These are phyloP conservation scores for Dasyurus viverrinus DNA, from an alignment of 2,113 vertebrate genomes.

Conservation along the genomic window DNA sequence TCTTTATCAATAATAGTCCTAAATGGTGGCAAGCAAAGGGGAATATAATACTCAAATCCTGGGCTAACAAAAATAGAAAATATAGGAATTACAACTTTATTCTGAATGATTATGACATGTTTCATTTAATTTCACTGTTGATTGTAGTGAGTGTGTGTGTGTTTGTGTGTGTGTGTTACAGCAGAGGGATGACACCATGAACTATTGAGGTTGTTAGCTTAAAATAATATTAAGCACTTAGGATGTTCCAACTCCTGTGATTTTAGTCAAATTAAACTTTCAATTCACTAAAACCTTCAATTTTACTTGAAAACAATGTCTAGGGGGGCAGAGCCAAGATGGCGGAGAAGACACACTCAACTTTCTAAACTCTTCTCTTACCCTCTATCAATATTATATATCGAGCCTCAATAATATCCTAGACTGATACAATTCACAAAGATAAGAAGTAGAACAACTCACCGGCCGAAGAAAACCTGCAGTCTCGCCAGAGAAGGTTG, in stretches of 20 bases:
- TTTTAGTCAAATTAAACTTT: background rate
- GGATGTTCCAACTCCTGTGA: background rate
- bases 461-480: too few species aligned
- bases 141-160: background rate
- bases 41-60: background rate
- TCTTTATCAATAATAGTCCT: background rate
- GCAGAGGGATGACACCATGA: background rate
- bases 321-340: too few species aligned
- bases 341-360: too few species aligned
- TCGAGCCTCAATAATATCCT: too few species aligned
- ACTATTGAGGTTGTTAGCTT: background rate
- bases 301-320: background rate
- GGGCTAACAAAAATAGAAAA: background rate
- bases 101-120: background rate
- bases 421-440: too few species aligned
- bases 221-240: background rate
- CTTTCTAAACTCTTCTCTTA: too few species aligned
- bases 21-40: background rate
- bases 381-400: too few species aligned
- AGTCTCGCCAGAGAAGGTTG: too few species aligned
- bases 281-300: background rate
- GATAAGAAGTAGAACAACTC: too few species aligned
- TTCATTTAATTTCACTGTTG: background rate
- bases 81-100: background rate
- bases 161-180: background rate